Evolutionary conservation across 2,888 invertebrate genomes (phyloP).

Genomic region (Ectemnius continuus): DNA sequence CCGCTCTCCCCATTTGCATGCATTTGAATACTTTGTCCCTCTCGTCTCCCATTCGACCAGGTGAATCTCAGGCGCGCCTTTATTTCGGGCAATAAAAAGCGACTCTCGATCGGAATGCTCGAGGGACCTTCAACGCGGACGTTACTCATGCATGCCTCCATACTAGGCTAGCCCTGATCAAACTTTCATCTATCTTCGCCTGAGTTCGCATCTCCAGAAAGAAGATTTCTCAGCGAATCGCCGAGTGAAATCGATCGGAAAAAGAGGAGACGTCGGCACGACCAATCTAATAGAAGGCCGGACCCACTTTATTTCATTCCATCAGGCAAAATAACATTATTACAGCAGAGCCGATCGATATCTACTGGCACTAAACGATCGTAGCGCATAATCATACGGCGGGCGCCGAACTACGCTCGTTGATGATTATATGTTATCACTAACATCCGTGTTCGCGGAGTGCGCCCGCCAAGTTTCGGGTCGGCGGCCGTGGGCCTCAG

Average conservation of each 20-base stretch:
- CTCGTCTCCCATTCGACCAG: too few relatives aligned
- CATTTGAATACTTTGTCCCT: not conserved
- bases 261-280: too few relatives aligned
- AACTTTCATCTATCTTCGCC: too few relatives aligned
- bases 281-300: not conserved
- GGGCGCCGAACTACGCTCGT: conserved; percentile 26
- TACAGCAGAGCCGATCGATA: conserved; percentile 18
- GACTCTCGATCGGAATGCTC: not conserved
- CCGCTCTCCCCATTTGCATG: not conserved
- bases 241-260: too few relatives aligned
- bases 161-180: too few relatives aligned
- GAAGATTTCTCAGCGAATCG: too few relatives aligned
- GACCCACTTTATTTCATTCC: conserved; percentile 2
- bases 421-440: conserved; percentile 48
- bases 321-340: conserved; percentile 4
- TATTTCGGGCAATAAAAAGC: conserved; percentile 7
- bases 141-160: too few relatives aligned
- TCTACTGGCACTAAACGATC: conserved; percentile 35
- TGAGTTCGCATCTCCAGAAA: too few relatives aligned
- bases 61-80: not conserved
- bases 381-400: conserved; percentile 38
- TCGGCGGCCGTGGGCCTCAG: too few relatives aligned
- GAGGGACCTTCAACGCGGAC: too few relatives aligned
- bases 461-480: too few relatives aligned
- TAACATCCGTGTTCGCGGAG: conserved; percentile 44